Evolutionary conservation across 2,797 vertebrate genomes (phyloP).

Genomic region (Hemitrygon akajei): DNA sequence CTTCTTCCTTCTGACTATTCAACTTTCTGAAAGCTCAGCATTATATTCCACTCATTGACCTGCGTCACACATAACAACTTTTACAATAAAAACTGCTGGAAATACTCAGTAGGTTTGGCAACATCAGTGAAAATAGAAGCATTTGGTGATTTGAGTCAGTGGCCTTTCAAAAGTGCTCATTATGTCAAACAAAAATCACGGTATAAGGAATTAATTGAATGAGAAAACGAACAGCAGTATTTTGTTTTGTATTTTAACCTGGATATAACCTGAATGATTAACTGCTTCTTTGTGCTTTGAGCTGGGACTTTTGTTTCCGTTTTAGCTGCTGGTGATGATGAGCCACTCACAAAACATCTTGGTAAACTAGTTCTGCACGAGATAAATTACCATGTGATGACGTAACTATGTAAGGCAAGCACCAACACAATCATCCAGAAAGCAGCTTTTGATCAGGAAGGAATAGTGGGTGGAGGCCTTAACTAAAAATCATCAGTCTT

Average conservation of each 20-base stretch:
- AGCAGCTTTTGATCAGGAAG: not conserved
- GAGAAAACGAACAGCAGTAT: too few species aligned
- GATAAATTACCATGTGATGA: not conserved
- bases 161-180: too few species aligned
- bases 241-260: not conserved
- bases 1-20: not conserved
- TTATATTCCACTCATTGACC: not conserved
- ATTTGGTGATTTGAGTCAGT: too few species aligned
- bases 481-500: not conserved
- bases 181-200: too few species aligned
- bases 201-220: too few species aligned
- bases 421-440: not conserved
- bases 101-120: too few species aligned
- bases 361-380: slow-evolving; percentile 11
- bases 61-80: too few species aligned
- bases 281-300: not conserved
- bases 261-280: not conserved
- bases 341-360: slow-evolving; percentile 26
- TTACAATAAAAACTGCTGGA: too few species aligned
- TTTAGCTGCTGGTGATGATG: not conserved
- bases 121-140: too few species aligned
- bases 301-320: too few species aligned
- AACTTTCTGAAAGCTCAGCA: not conserved
- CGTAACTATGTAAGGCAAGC: not conserved
- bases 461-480: not conserved